Conservation (phyloP, 2,888 invertebrate genomes). For the Clivina fossor region DNA sequence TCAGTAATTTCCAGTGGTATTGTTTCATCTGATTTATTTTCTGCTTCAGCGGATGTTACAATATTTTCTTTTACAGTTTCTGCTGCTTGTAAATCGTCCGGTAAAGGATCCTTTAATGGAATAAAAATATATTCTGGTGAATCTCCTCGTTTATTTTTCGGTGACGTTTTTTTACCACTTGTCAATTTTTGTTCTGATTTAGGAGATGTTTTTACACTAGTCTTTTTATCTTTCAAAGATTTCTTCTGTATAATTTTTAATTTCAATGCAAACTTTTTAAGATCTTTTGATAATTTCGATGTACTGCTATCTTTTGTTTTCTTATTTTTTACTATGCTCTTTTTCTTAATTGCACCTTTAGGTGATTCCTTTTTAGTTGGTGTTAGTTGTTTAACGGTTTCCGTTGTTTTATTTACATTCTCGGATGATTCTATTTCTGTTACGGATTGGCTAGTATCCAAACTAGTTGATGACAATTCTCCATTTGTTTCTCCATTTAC, state of each 20-base stretch:
- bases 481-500: background rate
- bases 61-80: background rate
- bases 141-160: constrained; percentile 3
- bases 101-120: constrained; percentile 9
- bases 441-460: background rate
- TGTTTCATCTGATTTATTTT: background rate
- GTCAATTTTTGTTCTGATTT: constrained; percentile 5
- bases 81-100: constrained; percentile 4
- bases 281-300: constrained; percentile 23
- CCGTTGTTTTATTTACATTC: too few species aligned
- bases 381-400: too few species aligned
- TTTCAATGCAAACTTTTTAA: constrained; percentile 21
- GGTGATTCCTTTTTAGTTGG: too few species aligned
- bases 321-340: constrained; percentile 1
- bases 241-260: constrained; percentile 18
- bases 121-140: constrained; percentile 15
- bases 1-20: too few species aligned
- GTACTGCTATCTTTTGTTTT: constrained; percentile 17
- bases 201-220: background rate
- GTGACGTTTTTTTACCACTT: background rate
- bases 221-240: constrained; percentile 9
- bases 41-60: background rate
- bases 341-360: constrained; percentile 14
- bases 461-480: background rate
- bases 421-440: background rate